Base-by-base conservation (phyloP, 2,113 vertebrate species). In the Shinisaurus crocodilurus region DNA sequence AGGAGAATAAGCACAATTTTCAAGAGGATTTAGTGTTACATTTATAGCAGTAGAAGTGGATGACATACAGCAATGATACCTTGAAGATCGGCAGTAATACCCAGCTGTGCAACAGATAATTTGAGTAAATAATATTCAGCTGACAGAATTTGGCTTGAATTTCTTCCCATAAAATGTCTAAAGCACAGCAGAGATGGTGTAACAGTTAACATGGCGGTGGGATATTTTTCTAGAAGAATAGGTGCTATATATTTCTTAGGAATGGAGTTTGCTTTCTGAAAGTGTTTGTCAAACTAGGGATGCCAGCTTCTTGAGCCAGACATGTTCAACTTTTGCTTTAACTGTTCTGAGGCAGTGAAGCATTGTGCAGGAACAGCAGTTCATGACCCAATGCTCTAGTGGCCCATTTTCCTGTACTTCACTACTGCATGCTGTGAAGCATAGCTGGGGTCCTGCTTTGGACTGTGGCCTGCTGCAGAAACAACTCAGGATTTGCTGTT, bases 11-110 rank as follows among this genome's bases (percentile, higher is more conserved):
- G 94, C 85, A 75, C 88, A 89, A 88, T 94, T 92, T 81, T 94
- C 94, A 89, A 92, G 88, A 82, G 85, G 86, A 94, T 96, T 96
- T 96, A 96, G 96, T 91, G 63, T 92, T 95, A 92, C 69, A 75
- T 95, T 96, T 96, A 89, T 94, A 96, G 90, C 91, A 89, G 54
- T 87, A 92, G 87, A 92, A 88, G 25, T 92, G 82, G 85, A 77
- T 94, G 90, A 90, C 80, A 91, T 92, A 90, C 69, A 79, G 88
- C 67, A 89, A 77, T 89, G 86, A 79, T 84, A 70, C 27, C 80
- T 74, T 32, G 29, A 70, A 87, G 90, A 90, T 80, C 90, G 88
- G 79, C 92, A 88, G 43, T 90, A 69, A 88, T 72, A 16, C 27
- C 7, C 87, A 18, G 79, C 93, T 69, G 0, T 74, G 0, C 90